Conservation (phyloP, 2,888 invertebrate genomes). For the Diploptera punctata region DNA sequence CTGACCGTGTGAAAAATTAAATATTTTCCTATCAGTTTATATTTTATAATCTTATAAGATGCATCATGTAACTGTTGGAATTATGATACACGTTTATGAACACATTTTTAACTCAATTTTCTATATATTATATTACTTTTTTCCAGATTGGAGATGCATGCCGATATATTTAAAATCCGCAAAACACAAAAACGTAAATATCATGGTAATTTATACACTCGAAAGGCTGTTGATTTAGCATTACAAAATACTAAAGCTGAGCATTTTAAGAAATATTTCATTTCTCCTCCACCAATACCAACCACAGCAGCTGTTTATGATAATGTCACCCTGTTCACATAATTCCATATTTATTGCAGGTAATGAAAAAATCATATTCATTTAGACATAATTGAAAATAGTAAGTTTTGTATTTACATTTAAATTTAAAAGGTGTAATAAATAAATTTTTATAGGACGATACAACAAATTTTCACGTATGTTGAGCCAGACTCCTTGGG, state of each 20-base stretch:
- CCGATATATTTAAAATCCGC: conserved; percentile 53
- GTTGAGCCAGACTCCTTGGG: conserved; percentile 95
- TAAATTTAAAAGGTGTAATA: not conserved
- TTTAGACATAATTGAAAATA: too few relatives aligned
- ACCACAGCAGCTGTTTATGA: conserved; percentile 56
- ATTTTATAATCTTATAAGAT: too few relatives aligned
- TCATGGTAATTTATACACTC: conserved; percentile 65
- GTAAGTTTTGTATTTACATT: too few relatives aligned
- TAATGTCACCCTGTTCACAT: conserved; percentile 62
- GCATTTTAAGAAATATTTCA: conserved; percentile 59
- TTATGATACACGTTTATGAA: too few relatives aligned
- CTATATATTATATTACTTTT: too few relatives aligned
- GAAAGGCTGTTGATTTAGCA: conserved; percentile 67
- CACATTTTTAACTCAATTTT: too few relatives aligned
- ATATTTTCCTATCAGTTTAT: too few relatives aligned
- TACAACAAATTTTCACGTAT: conserved; percentile 85
- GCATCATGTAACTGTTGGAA: too few relatives aligned
- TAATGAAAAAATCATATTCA: conserved; percentile 46
- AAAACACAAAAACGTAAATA: conserved; percentile 51
- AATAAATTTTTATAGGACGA: conserved; percentile 59
- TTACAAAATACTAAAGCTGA: conserved; percentile 58
- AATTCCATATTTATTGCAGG: conserved; percentile 70
- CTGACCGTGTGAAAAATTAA: too few relatives aligned
- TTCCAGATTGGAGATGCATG: conserved; percentile 57
- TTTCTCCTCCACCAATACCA: conserved; percentile 62